Conservation (phyloP, 2,113 vertebrate species). For the Platichthys stellatus region DNA sequence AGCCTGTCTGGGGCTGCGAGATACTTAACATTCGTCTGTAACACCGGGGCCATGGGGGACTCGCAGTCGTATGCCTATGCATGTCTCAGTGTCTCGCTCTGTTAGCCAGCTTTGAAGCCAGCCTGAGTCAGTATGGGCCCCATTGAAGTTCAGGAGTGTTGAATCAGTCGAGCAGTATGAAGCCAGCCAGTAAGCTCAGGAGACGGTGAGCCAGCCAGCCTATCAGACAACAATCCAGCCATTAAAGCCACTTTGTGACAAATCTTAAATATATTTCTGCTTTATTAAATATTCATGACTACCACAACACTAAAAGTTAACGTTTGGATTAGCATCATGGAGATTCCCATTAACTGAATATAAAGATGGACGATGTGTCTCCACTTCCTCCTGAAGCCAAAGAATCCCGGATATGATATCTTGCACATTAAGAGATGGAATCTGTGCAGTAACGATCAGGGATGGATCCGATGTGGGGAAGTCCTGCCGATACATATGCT, state of each 20-base stretch:
- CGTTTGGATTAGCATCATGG: neutral
- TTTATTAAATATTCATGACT: neutral
- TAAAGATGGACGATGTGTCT: too few relatives aligned
- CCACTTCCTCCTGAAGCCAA: too few relatives aligned
- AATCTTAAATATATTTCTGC: neutral
- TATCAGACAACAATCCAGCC: constrained; percentile 13
- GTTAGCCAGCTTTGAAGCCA: constrained; percentile 50
- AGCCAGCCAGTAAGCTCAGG: constrained; percentile 6
- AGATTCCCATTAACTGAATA: too few relatives aligned
- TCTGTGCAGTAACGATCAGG: too few relatives aligned
- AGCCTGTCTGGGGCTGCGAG: constrained; percentile 62
- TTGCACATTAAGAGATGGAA: too few relatives aligned
- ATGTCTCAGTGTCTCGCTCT: constrained; percentile 54
- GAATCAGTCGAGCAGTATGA: constrained; percentile 28
- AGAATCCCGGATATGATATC: too few relatives aligned
- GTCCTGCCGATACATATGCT: too few relatives aligned
- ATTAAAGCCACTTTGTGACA: neutral
- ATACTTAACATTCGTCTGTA: constrained; percentile 73
- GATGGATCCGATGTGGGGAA: too few relatives aligned
- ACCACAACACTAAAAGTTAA: neutral
- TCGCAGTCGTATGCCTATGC: constrained; percentile 44
- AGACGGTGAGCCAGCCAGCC: neutral
- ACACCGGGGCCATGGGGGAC: constrained; percentile 59
- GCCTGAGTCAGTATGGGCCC: constrained; percentile 51
- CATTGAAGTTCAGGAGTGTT: constrained; percentile 47